Conservation (phyloP, 1,140 invertebrate species). For the Idris sp. region DNA sequence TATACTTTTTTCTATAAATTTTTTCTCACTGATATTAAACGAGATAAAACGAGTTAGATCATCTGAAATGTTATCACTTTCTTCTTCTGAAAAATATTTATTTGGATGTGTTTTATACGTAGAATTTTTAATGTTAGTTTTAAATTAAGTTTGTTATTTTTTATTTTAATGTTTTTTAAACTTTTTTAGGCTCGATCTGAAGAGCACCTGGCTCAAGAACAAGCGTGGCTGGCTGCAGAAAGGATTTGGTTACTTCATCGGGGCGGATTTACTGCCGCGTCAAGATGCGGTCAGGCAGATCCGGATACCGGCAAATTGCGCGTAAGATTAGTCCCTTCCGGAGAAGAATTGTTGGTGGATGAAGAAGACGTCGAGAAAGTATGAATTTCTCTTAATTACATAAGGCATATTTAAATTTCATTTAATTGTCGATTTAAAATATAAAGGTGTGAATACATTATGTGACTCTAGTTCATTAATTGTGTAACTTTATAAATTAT, state of each 20-base stretch:
- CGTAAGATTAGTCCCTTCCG: conserved; percentile 87
- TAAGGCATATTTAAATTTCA: conserved; percentile 6
- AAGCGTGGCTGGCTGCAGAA: conserved; percentile 88
- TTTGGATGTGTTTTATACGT: too few species aligned
- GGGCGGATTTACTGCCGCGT: conserved; percentile 90
- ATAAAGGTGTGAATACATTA: conserved; percentile 30
- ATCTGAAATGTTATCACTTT: too few species aligned
- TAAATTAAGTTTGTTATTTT: too few species aligned
- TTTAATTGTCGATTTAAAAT: conserved; percentile 18
- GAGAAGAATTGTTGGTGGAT: conserved; percentile 89
- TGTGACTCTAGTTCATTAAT: conserved; percentile 9
- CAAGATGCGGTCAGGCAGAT: conserved; percentile 79
- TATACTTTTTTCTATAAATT: conserved; percentile 7
- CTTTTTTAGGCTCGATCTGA: conserved; percentile 86
- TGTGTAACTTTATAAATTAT: conserved; percentile 26
- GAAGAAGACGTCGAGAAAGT: conserved; percentile 96
- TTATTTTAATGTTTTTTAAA: conserved; percentile 52
- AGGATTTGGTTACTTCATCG: conserved; percentile 94
- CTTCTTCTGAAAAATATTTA: conserved; percentile 27
- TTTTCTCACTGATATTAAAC: conserved; percentile 30
- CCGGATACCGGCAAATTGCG: conserved; percentile 82
- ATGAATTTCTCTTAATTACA: conserved; percentile 7
- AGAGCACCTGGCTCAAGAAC: conserved; percentile 87
- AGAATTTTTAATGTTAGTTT: too few species aligned
- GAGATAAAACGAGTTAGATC: conserved; percentile 61